Base-by-base conservation (phyloP, 1,140 invertebrate species). In the Trachymyrmex cornetzi region DNA sequence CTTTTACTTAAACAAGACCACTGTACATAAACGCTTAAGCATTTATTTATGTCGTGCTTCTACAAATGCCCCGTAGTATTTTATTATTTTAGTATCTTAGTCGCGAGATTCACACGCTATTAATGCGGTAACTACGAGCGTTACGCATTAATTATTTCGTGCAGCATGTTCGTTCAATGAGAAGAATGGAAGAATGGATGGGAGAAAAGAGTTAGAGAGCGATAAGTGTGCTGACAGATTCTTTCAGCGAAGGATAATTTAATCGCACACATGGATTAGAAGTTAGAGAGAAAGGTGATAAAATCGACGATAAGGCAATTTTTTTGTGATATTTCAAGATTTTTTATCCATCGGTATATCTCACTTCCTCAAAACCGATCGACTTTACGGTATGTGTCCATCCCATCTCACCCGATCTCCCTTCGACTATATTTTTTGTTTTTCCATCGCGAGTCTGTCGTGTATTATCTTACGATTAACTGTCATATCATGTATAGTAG, bases 11-110 rank as follows among this genome's bases (percentile, higher is more conserved):
- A 95, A 93, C 69, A 85, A 87, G 75, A 85, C 87, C 84, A 93
- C 80, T 95, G 93, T 95, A 94, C 90, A 95, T 95, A 95, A 86
- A 86, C 91, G 94, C 94, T 95, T 95, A 92, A 91, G 94, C 94
- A 95, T 95, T 95, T 95, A 95, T 95, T 95, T 95, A 95, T 95
- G 94, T 91, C 88, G 88, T 94, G 93, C 93, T 94, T 94, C 93
- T 93, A 94, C 91, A 88, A 93, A 88, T 90, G 90, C 92, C 91
- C 89, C 87, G 93, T 94, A 95, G 94, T 95, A 95, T 95, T 95
- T 94, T 95, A 95, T 94, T 44, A 44, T 44, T 11, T 93, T 94
- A 94, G 93, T 91, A 91, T 90, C 86, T 61, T 91, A 91, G 89
- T 84, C 77, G 16, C 75, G 74, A 87, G 85, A 50, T 88, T 89